These are phyloP conservation scores for Drosophila birchii DNA, from an alignment of 2,888 invertebrate genomes.

Conservation along the genomic window DNA sequence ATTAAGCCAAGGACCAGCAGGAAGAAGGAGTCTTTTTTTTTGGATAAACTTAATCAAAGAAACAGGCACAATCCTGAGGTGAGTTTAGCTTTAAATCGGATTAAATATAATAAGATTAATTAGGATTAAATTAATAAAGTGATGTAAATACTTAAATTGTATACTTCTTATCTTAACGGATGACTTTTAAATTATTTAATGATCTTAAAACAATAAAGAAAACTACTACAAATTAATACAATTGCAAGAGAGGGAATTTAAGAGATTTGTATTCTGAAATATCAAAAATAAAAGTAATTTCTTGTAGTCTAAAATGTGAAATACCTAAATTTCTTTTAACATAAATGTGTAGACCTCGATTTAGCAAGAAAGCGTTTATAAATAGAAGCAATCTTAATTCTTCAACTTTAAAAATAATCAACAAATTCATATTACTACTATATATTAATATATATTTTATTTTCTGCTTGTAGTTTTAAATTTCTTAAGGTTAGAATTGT, in stretches of 20 bases:
- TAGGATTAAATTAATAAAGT: not conserved
- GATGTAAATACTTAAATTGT: not conserved
- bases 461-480: not conserved
- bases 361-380: not conserved
- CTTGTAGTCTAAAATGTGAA: not conserved
- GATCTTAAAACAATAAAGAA: not conserved
- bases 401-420: not conserved
- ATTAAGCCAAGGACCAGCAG: not conserved
- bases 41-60: conserved; percentile 55
- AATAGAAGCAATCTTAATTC: not conserved
- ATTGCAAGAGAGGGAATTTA: not conserved
- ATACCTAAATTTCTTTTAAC: not conserved
- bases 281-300: not conserved
- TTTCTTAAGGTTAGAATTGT: not conserved
- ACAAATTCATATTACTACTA: no score
- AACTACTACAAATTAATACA: not conserved
- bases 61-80: conserved; percentile 77
- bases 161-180: not conserved
- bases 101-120: no score
- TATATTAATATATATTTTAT: no score
- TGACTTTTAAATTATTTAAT: not conserved
- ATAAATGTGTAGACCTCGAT: not conserved
- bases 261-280: not conserved
- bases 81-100: conserved; percentile 7
- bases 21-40: conserved; percentile 40